Evolutionary conservation across 2,113 vertebrate species (phyloP).

Genomic region (Tympanuchus pallidicinctus): DNA sequence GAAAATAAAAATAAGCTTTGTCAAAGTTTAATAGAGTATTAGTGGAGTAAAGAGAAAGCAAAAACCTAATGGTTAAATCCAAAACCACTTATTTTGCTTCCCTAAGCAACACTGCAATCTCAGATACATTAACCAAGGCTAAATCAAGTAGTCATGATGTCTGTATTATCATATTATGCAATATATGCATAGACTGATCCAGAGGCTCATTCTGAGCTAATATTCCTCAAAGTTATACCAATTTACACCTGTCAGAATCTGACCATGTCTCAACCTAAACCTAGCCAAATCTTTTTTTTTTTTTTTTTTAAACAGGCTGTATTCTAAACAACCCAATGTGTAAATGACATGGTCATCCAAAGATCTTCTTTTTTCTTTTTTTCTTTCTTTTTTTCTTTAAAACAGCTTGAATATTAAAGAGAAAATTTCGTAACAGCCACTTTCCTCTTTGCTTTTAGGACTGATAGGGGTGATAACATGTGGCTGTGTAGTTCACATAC

Average conservation of each 20-base stretch:
- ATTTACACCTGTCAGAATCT: slow-evolving; percentile 32
- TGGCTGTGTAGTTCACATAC: neutral
- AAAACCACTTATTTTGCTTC: slow-evolving; percentile 34
- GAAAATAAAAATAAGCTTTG: neutral
- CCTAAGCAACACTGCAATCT: slow-evolving; percentile 28
- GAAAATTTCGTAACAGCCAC: neutral
- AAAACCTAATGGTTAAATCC: slow-evolving; percentile 40
- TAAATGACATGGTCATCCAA: neutral
- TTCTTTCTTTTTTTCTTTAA: neutral
- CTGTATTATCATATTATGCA: neutral
- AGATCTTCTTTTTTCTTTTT: accelerated
- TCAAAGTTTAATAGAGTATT: slow-evolving; percentile 4
- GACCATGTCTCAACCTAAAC: neutral
- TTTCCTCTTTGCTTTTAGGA: neutral
- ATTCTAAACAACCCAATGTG: too few relatives aligned
- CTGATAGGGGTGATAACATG: neutral
- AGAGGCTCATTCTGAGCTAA: neutral
- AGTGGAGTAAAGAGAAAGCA: slow-evolving; percentile 35
- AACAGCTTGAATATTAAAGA: neutral
- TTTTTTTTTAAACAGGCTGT: accelerated
- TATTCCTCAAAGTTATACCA: neutral
- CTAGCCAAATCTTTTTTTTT: neutral
- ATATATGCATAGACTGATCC: neutral
- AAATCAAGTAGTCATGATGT: slow-evolving; percentile 41
- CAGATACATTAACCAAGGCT: slow-evolving; percentile 53